Base-by-base conservation (phyloP, 2,113 vertebrate species). In the Camelus bactrianus region DNA sequence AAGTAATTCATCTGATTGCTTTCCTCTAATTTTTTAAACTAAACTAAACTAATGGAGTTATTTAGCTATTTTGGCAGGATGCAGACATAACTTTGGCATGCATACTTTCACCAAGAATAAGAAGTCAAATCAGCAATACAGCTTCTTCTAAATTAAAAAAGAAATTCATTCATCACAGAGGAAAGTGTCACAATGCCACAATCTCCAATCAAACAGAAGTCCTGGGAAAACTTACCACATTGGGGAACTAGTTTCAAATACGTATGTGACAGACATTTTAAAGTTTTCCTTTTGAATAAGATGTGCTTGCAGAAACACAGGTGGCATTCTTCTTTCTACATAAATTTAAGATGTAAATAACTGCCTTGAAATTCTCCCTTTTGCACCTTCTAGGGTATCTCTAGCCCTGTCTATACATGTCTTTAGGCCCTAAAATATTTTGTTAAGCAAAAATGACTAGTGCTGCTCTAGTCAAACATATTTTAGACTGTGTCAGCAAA, bases 131-230 rank as follows among this genome's bases (percentile, higher is more conserved):
- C 70, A 80, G 15, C 26, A 20, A 60, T 22, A 89, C 54, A 50
- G 19, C 22, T 80, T 42, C 24, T 94, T 80, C 82, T 52, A 83
- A 95, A 58, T 77, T 64, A 77, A 81, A 89, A 77, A 77, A 82
- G 26, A 52, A 93, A 93, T 69, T n/a, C 35, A 93, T 38, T 87
- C 58, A 84, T 60, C 86, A 60, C 19, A 76, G 52, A 82, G n/a
- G 70, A 54, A 60, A 56, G 3, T 77, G 30, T 67, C 54, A 62
- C 38, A 94, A 94, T 56, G 17, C 9, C 32, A 92, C 15, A 16
- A 94, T 90, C 48, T 91, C 70, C 94, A 20, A 70, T 93, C 26
- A 96, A 94, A 86, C 46, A 69, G 38, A 77, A 86, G 38, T 22
- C 19, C 32, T 91, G 46, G 60, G 30, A 81, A 92, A 94, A 32